Base-by-base conservation (phyloP, 2,888 invertebrate species). In the Entomobrya proxima region DNA sequence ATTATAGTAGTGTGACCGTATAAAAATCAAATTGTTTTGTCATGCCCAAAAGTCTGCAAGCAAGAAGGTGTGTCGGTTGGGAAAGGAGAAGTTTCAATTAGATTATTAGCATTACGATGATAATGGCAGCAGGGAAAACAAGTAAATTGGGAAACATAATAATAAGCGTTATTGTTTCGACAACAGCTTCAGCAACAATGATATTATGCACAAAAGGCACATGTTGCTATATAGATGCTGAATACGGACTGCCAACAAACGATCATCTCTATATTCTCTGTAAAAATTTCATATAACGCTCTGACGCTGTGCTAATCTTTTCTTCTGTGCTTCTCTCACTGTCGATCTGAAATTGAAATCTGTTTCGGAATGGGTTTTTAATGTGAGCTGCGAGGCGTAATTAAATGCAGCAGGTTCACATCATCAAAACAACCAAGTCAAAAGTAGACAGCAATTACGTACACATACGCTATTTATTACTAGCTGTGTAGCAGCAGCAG, bases 331-430 rank as follows among this genome's bases (percentile, higher is more conserved):
- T 44, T 44, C 1, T 13, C 9, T 44, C 18, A 69, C 47, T 76
- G 37, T 76, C 58, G 76, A 76, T 88, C 87, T 87, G 81, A 88
- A 88, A 88, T 88, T 88, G 83, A 88, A 88, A 87, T 87, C 87
- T 86, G 83, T 55, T 50, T 67, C 30, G 50, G 69, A 82, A 86
- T 86, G 47, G 61, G 44, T 86, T 78, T 86, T 86, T 86, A 86
- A 83, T 82, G 78, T 76, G 82, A 72, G 74, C 80, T 50, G 58
- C 77, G 61, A 80, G 64, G 58, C 67, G 81, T 81, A 76, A 83
- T 83, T 44, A 83, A 83, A 83, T 76, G 83, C 67, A 83, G 83
- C 64, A 64, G 83, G 83, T 35, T 37, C 76, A 52, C 50, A 58
- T 55, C 76, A 58, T 58, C 27, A 21, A 55, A 11, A 55, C 27